Evolutionary conservation across 1,140 invertebrate species (phyloP), one percentile per base, ranked within the genome.

Genomic region (Dendrolimus kikuchii): DNA sequence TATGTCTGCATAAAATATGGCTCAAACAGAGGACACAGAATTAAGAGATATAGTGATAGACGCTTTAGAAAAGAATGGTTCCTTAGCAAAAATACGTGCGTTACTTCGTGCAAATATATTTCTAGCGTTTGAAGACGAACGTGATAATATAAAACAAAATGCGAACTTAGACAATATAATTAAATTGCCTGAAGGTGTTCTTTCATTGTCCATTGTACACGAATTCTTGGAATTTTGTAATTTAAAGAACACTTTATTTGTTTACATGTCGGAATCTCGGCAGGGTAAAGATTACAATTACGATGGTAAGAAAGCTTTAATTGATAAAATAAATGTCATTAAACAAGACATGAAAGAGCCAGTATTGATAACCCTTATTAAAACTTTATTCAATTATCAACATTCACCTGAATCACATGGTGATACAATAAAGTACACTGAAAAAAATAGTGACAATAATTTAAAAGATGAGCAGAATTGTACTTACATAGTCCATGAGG

Each of bases 201-300:
- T 88, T 40, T 74, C 81, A 8, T 61, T 88, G 38, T 75, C 81
- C 23, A 64, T 88, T 40, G 75, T 88, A 51, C 81, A 88, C 49
- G 87, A 88, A 51, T 81, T 88, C 60, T 66, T 88, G 52, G 83
- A 88, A 66, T 88, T 76, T 71, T 87, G 83, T 67, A 81, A 84
- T 61, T 66, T 88, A 8, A 83, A 77, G 61, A 87, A 87, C 57
- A 87, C 85, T n/a, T 74, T 86, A 64, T 86, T 86, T 71, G 82
- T 88, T 41, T 88, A 86, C 70, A 82, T 70, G 60, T 76, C 87
- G 9, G 87, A 88, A 65, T 80, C 81, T n/a, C 73, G 86, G 46
- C 85, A 87, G 74, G 82, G 79, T 6, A 82, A 64, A 42, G 80
- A 77, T 47, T 88, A 86, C 60, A 61, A 63, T 8, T 86, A 83